Evolutionary conservation across 1,140 invertebrate species (phyloP).

Genomic region (Mactra quadrangularis): DNA sequence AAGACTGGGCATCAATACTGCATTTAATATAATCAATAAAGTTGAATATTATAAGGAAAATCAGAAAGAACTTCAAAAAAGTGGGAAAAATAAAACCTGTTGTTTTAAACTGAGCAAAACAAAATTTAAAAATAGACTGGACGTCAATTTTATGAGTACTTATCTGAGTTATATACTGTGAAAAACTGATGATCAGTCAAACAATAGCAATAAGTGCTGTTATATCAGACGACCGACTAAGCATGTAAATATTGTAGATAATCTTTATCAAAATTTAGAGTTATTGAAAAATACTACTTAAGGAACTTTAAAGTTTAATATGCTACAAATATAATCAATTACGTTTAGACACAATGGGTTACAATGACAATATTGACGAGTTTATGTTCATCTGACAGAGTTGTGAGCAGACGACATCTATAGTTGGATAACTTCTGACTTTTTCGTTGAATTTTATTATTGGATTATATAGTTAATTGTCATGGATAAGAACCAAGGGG

Average conservation of each 20-base stretch:
- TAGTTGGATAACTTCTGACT: conserved; percentile 17
- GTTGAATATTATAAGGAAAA: too few relatives aligned
- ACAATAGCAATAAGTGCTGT: conserved; percentile 9
- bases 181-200: conserved; percentile 16
- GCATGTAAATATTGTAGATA: conserved; percentile 54
- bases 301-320: neutral
- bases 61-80: too few relatives aligned
- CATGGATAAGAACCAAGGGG: conserved; percentile 31
- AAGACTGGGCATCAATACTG: too few relatives aligned
- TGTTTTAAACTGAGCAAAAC: too few relatives aligned
- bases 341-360: neutral
- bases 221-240: conserved; percentile 29
- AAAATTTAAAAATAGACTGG: too few relatives aligned
- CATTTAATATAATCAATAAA: too few relatives aligned
- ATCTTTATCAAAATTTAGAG: conserved; percentile 32
- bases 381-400: neutral
- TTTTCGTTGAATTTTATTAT: neutral
- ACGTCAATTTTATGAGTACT: too few relatives aligned
- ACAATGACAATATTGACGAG: neutral
- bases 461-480: too few relatives aligned
- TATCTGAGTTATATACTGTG: conserved; percentile 11
- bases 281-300: conserved; percentile 38
- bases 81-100: too few relatives aligned
- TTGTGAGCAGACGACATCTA: neutral
- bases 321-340: conserved; percentile 25